These are phyloP conservation scores for Camponotus fellah DNA, from an alignment of 2,888 invertebrate genomes.

Conservation along the genomic window DNA sequence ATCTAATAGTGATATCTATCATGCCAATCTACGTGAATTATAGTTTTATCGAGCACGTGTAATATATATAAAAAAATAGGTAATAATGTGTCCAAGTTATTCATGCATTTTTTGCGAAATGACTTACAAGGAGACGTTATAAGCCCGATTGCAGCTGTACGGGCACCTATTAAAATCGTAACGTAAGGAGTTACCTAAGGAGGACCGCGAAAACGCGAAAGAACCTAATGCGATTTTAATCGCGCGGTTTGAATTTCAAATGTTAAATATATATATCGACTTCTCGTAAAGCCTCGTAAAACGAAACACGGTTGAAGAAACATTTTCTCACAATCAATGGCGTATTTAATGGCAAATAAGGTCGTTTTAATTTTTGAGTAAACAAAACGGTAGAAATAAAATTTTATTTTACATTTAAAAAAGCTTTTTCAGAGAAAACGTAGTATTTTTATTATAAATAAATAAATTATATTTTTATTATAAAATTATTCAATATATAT, in stretches of 20 bases:
- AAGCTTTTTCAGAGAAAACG: background rate
- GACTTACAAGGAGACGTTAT: constrained; percentile 18
- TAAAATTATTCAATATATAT: too few relatives aligned
- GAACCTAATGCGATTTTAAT: constrained; percentile 85
- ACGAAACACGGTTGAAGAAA: constrained; percentile 44
- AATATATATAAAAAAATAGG: background rate
- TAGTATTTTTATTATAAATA: background rate
- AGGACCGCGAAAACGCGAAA: constrained; percentile 63
- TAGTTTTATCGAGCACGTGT: background rate
- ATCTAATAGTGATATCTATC: background rate
- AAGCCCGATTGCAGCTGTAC: background rate
- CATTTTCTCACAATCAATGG: constrained; percentile 58
- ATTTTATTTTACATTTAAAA: background rate
- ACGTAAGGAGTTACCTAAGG: constrained; percentile 57
- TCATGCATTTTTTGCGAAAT: constrained; percentile 23
- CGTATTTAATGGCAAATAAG: constrained; percentile 31
- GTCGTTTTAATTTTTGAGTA: background rate
- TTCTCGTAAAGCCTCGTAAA: constrained; percentile 59
- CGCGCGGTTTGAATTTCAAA: constrained; percentile 84
- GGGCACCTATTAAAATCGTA: constrained; percentile 65
- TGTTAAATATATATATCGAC: constrained; percentile 75
- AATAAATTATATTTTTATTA: too few relatives aligned
- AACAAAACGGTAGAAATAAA: background rate
- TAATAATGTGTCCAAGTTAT: constrained; percentile 8
- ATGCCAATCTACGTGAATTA: background rate